Conservation (phyloP, 2,113 vertebrate species). For the western clawed frog (Xenopus tropicalis) region UCB_Xtro_10.0 CM004450.2:126000501-126001000, state of each 20-base stretch:
- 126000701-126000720: conserved; percentile 25
- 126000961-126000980: neutral
- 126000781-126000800: no score
- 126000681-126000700: conserved; percentile 58
- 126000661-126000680: conserved; percentile 43
- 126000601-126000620: neutral
- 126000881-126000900: rapidly evolving
- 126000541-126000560: no score
- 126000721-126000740: no score
- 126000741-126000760: neutral
- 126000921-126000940: conserved; percentile 35
- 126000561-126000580: neutral
- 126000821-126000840: conserved; percentile 42
- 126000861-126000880: rapidly evolving
- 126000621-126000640: conserved; percentile 46
- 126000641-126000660: conserved; percentile 56
- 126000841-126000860: neutral
- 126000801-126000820: neutral
- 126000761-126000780: conserved; percentile 1
- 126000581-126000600: rapidly evolving
- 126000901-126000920: conserved; percentile 22
- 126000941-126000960: neutral
- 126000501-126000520: no score
- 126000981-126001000: no score
- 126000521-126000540: no score